Evolutionary conservation across 2,113 vertebrate species (phyloP).

Genomic region (Sylvietta virens): DNA sequence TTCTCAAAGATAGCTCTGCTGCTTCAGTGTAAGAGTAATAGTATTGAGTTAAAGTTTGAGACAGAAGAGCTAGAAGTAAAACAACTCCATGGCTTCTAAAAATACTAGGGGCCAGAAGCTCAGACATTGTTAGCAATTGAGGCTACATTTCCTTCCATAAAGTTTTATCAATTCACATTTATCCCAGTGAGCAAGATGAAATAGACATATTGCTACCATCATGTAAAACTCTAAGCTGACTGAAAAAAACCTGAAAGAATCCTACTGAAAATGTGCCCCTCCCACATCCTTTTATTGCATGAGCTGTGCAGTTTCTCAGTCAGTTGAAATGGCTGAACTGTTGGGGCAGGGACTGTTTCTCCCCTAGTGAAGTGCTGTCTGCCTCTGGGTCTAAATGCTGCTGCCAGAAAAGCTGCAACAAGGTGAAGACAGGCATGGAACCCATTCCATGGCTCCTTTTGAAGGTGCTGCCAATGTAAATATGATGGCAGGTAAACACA

Average conservation of each 20-base stretch:
- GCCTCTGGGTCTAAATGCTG: neutral
- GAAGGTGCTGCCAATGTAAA: neutral
- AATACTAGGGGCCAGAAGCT: neutral
- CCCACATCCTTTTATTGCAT: accelerated
- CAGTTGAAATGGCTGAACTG: neutral
- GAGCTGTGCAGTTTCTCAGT: neutral
- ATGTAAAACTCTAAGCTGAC: neutral
- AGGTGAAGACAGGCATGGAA: neutral
- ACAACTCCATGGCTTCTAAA: neutral
- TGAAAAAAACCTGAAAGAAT: neutral
- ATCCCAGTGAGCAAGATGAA: neutral
- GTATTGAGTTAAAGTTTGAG: neutral
- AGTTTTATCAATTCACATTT: neutral
- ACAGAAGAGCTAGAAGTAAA: neutral
- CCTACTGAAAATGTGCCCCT: neutral
- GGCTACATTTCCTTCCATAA: neutral
- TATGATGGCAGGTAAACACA: neutral
- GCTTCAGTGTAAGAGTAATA: neutral
- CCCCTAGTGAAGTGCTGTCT: neutral
- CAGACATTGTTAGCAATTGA: neutral
- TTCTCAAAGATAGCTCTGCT: neutral
- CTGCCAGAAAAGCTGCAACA: neutral
- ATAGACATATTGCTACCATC: neutral
- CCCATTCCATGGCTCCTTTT: neutral
- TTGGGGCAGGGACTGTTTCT: neutral